Percentiles rank a stretch among this genome's conserved stretches.
Evolutionary conservation across 2,113 vertebrate species (phyloP).

Genomic region (Mustela nigripes): DNA sequence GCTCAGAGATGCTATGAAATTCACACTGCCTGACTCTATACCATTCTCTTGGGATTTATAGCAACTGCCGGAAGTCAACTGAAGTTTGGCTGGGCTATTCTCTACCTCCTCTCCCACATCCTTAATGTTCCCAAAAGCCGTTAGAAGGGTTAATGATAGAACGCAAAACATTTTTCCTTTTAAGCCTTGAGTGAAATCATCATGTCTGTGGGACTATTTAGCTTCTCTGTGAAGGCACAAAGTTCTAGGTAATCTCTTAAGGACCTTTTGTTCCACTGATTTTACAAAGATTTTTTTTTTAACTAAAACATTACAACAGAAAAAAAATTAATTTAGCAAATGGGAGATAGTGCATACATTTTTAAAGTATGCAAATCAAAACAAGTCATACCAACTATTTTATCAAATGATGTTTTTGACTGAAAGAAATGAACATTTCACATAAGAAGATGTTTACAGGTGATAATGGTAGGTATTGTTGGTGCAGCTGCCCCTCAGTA

Average conservation of each 20-base stretch:
- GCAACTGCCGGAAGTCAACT: conserved; percentile 51
- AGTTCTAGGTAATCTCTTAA: conserved; percentile 29
- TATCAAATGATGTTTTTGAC: conserved; percentile 7
- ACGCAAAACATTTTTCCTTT: conserved; percentile 40
- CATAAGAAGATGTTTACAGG: neutral
- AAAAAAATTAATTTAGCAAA: conserved; percentile 37
- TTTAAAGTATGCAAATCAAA: conserved; percentile 44
- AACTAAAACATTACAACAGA: conserved; percentile 39
- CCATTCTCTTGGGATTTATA: conserved; percentile 69
- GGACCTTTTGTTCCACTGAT: neutral
- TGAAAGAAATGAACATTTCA: conserved; percentile 44
- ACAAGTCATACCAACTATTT: neutral
- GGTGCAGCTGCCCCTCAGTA: neutral
- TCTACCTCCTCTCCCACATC: conserved; percentile 54
- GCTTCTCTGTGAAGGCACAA: neutral
- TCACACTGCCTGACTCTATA: conserved; percentile 60
- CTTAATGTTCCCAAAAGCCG: conserved; percentile 44
- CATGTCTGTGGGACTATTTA: neutral
- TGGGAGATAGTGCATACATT: neutral
- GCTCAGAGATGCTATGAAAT: conserved; percentile 66
- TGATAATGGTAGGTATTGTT: neutral
- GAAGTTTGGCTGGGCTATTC: conserved; percentile 51
- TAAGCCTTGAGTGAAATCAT: conserved; percentile 38
- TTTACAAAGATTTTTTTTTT: neutral
- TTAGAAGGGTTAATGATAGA: conserved; percentile 22